Conservation (phyloP, 2,888 invertebrate species). For the Chrysina gloriosa region DNA sequence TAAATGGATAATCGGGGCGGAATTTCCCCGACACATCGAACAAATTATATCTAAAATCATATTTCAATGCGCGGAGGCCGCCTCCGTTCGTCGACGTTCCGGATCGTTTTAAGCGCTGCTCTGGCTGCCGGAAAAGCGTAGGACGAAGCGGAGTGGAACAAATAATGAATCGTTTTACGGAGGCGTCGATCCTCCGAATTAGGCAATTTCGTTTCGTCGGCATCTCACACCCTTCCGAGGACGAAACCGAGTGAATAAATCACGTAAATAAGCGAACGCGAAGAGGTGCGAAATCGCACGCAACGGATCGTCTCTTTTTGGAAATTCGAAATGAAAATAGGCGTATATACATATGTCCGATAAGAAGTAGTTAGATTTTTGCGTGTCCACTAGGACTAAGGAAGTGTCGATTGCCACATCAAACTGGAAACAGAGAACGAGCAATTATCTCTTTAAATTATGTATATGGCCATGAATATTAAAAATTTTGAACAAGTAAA, state of each 20-base stretch:
- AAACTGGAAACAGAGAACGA: too few relatives aligned
- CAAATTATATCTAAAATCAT: conserved; percentile 32
- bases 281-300: too few relatives aligned
- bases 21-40: conserved; percentile 27
- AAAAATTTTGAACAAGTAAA: too few relatives aligned
- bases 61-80: conserved; percentile 6
- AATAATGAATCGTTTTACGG: conserved; percentile 32
- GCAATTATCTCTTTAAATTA: too few relatives aligned
- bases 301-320: too few relatives aligned
- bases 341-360: too few relatives aligned
- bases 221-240: neutral
- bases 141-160: conserved; percentile 17
- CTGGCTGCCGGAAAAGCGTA: conserved; percentile 1
- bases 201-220: conserved; percentile 20
- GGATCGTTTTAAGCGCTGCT: too few relatives aligned
- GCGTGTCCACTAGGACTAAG: too few relatives aligned
- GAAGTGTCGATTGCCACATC: too few relatives aligned
- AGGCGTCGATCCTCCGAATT: conserved; percentile 25
- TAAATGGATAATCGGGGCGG: conserved; percentile 23
- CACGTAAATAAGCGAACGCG: conserved; percentile 17
- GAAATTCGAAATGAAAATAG: conserved; percentile 12
- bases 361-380: too few relatives aligned
- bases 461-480: too few relatives aligned
- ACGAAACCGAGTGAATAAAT: conserved; percentile 16
- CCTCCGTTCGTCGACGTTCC: too few relatives aligned